Evolutionary conservation across 2,113 vertebrate species (phyloP).

Genomic region (Malurus alboscapulatus): DNA sequence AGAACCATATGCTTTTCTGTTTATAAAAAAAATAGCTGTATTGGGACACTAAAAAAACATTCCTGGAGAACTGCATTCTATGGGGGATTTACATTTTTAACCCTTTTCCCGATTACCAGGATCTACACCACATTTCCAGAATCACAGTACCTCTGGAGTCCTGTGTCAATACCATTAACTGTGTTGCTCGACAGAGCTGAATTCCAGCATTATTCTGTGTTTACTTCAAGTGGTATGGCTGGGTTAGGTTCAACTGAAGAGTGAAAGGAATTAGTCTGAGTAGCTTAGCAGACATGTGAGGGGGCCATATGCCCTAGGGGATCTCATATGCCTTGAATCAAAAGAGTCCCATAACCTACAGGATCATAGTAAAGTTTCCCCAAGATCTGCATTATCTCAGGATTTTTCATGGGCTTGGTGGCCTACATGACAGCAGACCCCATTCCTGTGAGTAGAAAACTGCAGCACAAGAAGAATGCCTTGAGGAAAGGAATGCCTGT

Average conservation of each 20-base stretch:
- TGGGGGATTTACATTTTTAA: slow-evolving; percentile 40
- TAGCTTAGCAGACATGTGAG: background rate
- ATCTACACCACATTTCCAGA: background rate
- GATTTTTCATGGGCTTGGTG: background rate
- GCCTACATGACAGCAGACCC: background rate
- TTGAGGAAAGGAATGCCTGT: background rate
- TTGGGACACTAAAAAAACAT: slow-evolving; percentile 37
- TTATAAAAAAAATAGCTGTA: slow-evolving; percentile 46
- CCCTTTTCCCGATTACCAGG: slow-evolving; percentile 9
- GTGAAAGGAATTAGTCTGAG: background rate
- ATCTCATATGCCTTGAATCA: background rate
- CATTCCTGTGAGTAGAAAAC: background rate
- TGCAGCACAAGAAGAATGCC: background rate
- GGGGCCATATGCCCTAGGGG: background rate
- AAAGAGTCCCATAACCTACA: background rate
- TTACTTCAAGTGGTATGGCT: background rate
- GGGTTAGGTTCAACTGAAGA: background rate
- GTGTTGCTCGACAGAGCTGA: background rate
- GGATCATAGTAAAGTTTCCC: background rate
- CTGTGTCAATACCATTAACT: background rate
- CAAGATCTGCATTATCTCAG: background rate
- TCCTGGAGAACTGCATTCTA: slow-evolving; percentile 34
- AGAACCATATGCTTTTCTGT: slow-evolving; percentile 60
- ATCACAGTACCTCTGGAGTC: background rate
- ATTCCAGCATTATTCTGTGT: background rate